Evolutionary conservation across 2,888 invertebrate genomes (phyloP).

Genomic region (Nebria salina): DNA sequence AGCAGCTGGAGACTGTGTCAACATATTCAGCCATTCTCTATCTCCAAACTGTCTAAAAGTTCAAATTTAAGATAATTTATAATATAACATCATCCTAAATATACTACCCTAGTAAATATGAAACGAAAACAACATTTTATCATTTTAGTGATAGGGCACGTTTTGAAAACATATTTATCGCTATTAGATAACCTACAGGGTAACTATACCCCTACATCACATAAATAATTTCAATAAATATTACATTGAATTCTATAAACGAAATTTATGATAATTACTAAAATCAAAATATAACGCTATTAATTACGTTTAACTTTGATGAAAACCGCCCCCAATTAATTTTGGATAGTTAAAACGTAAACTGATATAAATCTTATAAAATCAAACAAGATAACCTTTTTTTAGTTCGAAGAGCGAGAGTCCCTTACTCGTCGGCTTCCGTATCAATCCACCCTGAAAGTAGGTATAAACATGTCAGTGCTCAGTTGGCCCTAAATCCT

Average conservation of each 20-base stretch:
- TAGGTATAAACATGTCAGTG: constrained; percentile 41
- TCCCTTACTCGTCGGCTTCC: constrained; percentile 8
- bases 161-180: background rate
- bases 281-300: constrained; percentile 29
- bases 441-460: constrained; percentile 16
- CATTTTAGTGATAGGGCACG: background rate
- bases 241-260: background rate
- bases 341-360: constrained; percentile 12
- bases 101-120: background rate
- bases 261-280: background rate
- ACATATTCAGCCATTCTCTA: background rate
- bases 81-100: background rate
- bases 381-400: background rate
- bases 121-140: background rate
- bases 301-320: constrained; percentile 31
- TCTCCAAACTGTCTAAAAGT: background rate
- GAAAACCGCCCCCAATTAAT: constrained; percentile 30
- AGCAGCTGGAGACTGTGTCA: background rate
- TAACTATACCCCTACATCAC: background rate
- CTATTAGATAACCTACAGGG: background rate
- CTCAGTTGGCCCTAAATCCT: constrained; percentile 21
- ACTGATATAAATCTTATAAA: constrained; percentile 12
- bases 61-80: constrained; percentile 1
- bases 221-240: background rate
- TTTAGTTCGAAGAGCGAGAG: background rate